Percentiles rank a stretch among this genome's conserved stretches.
These are phyloP conservation scores for Meloidogyne floridensis DNA, from an alignment of 1,140 invertebrate genomes.

Conservation along the genomic window DNA sequence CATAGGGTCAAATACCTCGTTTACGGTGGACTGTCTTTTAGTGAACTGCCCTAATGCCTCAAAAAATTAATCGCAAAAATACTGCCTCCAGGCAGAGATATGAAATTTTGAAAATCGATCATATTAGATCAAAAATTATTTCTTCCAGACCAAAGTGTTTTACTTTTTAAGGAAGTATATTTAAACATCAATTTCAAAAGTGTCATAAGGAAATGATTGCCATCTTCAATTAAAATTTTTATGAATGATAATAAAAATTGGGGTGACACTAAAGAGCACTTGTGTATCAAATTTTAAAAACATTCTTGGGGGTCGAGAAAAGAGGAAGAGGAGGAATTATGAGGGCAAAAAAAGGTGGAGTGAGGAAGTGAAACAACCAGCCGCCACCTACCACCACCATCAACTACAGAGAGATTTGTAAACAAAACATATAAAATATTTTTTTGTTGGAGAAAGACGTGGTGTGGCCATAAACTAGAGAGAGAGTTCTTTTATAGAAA, in stretches of 20 bases:
- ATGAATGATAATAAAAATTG: neutral
- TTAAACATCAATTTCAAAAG: no score
- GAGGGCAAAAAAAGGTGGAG: neutral
- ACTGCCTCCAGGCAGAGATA: no score
- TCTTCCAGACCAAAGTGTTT: no score
- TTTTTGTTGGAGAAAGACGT: neutral
- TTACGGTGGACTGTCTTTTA: no score
- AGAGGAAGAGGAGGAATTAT: neutral
- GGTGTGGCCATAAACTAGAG: neutral
- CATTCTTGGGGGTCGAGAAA: neutral
- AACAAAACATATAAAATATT: neutral
- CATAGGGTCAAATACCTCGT: no score
- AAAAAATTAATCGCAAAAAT: no score
- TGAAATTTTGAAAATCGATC: no score
- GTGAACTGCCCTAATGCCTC: no score
- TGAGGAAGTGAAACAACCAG: neutral
- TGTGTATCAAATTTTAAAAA: neutral
- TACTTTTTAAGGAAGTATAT: no score
- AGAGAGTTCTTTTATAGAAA: no score
- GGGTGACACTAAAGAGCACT: slow-evolving; percentile 3
- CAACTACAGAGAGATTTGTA: neutral
- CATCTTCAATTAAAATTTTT: neutral
- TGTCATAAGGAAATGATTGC: neutral
- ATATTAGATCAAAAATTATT: no score
- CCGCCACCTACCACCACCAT: neutral